phyloP scores from a whole-genome alignment of 2,797 vertebrate species.

The Anolis apletophallus region DNA sequence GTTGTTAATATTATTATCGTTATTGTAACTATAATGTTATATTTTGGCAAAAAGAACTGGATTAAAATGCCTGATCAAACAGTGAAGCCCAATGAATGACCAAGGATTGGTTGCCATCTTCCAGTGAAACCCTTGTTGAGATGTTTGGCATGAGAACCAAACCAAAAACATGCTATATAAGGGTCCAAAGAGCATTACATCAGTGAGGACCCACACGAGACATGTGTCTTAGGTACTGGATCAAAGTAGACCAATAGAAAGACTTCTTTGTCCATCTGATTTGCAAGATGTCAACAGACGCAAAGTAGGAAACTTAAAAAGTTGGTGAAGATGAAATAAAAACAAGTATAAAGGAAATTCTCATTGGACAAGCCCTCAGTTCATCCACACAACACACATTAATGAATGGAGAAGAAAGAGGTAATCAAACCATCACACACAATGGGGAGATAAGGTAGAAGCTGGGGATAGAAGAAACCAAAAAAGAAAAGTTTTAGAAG shows the following conservation, averaged over 20 bases:
- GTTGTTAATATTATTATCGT: too few species aligned
- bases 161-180: slow-evolving; percentile 18
- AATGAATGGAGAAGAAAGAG: slow-evolving; percentile 27
- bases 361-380: slow-evolving; percentile 1
- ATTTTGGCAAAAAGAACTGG: not conserved
- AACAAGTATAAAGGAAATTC: slow-evolving; percentile 35
- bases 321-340: slow-evolving; percentile 22
- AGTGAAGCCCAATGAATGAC: not conserved
- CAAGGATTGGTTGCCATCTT: not conserved
- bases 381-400: not conserved
- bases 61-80: not conserved
- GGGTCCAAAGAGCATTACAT: slow-evolving; percentile 18
- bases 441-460: not conserved
- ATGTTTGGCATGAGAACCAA: not conserved
- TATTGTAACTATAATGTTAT: not conserved
- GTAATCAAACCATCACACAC: not conserved
- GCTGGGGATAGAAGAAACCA: slow-evolving; percentile 7
- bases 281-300: slow-evolving; percentile 29
- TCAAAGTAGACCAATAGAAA: not conserved
- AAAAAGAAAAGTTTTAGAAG: not conserved
- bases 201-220: not conserved
- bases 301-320: slow-evolving; percentile 31
- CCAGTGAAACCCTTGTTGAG: not conserved
- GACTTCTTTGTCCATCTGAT: slow-evolving; percentile 20
- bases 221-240: not conserved